These are phyloP conservation scores for Hydrozoanthus gracilis DNA, from an alignment of 92 coral and sea anemone species.

Conservation along the genomic window DNA sequence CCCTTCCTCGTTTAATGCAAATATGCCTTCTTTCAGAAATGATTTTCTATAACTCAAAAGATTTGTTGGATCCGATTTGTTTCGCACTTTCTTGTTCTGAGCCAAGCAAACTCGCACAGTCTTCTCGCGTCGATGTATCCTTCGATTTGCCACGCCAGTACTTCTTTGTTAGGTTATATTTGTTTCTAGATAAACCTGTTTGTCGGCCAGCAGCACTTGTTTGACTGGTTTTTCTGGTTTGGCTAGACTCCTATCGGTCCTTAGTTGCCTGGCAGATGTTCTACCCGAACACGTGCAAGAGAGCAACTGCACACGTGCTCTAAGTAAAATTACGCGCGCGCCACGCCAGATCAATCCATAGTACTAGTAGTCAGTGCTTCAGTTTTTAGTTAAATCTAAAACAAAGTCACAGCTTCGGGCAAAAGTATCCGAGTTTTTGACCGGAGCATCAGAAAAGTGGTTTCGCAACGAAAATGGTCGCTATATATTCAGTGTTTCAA, in stretches of 20 bases:
- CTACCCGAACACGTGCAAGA: not conserved
- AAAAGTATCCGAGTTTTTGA: no score
- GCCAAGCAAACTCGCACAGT: not conserved
- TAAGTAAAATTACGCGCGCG: not conserved
- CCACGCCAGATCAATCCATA: no score
- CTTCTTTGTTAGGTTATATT: conserved; percentile 11
- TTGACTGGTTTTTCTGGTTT: conserved; percentile 32
- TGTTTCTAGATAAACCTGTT: conserved; percentile 8
- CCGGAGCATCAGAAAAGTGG: no score
- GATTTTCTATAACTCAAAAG: not conserved
- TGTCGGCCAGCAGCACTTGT: not conserved
- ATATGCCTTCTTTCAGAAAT: not conserved
- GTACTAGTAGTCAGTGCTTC: not conserved
- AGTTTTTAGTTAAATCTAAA: not conserved
- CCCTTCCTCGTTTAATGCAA: not conserved
- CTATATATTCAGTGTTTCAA: no score
- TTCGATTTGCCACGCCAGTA: conserved; percentile 13
- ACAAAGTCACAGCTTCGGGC: no score
- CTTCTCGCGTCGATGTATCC: not conserved
- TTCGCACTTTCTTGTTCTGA: not conserved
- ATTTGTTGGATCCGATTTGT: not conserved
- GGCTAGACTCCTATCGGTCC: conserved; percentile 21
- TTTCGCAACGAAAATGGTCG: no score
- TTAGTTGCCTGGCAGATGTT: conserved; percentile 9
- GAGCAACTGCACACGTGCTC: conserved; percentile 8